These are phyloP conservation scores for Caprella mutica DNA, from an alignment of 2,888 invertebrate species.

Conservation along the genomic window DNA sequence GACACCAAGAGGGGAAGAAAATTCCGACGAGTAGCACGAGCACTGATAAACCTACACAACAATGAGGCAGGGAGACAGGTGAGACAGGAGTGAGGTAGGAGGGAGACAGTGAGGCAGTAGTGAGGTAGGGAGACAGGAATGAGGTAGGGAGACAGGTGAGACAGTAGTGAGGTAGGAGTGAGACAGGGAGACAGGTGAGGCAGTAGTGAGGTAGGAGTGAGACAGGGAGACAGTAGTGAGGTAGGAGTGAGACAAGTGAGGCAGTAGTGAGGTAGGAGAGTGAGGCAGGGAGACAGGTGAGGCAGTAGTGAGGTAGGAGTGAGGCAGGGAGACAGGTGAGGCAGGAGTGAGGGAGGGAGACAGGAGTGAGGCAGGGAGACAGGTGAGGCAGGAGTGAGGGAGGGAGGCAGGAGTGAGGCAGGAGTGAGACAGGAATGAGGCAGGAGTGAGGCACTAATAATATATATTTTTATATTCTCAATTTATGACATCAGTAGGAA, in stretches of 20 bases:
- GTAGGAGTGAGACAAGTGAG: too few species aligned
- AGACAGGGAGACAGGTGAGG: too few species aligned
- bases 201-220: conserved; percentile 43
- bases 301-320: too few species aligned
- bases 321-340: conserved; percentile 42
- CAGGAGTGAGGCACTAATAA: too few species aligned
- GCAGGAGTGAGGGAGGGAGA: too few species aligned
- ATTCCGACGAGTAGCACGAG: conserved; percentile 6
- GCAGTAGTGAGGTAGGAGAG: conserved; percentile 44
- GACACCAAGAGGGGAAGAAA: not conserved
- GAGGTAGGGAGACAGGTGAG: conserved; percentile 42
- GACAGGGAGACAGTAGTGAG: conserved; percentile 40
- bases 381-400: conserved; percentile 44
- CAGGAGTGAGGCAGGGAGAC: too few species aligned
- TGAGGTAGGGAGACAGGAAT: conserved; percentile 44
- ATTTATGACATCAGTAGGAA: too few species aligned
- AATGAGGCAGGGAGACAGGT: conserved; percentile 43
- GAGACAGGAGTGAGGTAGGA: too few species aligned
- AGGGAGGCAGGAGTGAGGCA: conserved; percentile 41
- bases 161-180: too few species aligned
- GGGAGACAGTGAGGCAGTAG: too few species aligned
- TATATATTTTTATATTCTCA: too few species aligned
- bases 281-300: conserved; percentile 40
- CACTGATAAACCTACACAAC: conserved; percentile 42
- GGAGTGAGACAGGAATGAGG: too few species aligned